These are phyloP conservation scores for Florisuga fusca DNA, from an alignment of 2,797 vertebrate species.

Conservation along the genomic window DNA sequence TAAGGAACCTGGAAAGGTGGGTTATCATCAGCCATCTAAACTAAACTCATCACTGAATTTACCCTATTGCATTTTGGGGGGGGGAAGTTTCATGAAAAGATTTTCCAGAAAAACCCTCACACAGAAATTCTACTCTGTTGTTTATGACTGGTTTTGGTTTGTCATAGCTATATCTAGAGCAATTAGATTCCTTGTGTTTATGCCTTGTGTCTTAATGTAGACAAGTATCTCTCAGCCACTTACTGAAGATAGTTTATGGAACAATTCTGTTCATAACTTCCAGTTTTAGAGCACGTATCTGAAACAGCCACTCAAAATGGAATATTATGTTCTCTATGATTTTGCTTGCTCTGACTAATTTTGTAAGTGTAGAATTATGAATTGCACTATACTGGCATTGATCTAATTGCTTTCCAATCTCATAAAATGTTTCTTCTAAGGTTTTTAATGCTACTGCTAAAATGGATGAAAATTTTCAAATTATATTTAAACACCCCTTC, in stretches of 20 bases:
- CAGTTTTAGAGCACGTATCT: not conserved
- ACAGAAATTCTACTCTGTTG: not conserved
- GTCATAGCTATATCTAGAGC: not conserved
- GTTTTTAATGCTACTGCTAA: slow-evolving; percentile 56
- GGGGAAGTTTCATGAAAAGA: not conserved
- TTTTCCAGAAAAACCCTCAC: not conserved
- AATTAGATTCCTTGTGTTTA: not conserved
- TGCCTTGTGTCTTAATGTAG: not conserved
- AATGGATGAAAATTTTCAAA: slow-evolving; percentile 46
- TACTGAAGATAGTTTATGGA: not conserved
- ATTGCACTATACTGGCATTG: not conserved
- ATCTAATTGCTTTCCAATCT: not conserved
- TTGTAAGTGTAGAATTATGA: not conserved
- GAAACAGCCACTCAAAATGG: not conserved
- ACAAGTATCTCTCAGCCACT: not conserved
- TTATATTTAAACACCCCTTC: slow-evolving; percentile 40
- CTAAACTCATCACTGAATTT: not conserved
- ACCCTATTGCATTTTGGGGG: rapidly evolving
- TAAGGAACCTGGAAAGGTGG: not conserved
- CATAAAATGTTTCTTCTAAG: slow-evolving; percentile 38
- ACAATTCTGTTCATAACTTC: not conserved
- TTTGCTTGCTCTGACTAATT: not conserved
- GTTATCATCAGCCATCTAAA: not conserved
- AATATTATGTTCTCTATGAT: not conserved
- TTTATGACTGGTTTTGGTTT: not conserved